Base-by-base conservation (phyloP, 2,797 vertebrate species). In the Epinephelus awoara region DNA sequence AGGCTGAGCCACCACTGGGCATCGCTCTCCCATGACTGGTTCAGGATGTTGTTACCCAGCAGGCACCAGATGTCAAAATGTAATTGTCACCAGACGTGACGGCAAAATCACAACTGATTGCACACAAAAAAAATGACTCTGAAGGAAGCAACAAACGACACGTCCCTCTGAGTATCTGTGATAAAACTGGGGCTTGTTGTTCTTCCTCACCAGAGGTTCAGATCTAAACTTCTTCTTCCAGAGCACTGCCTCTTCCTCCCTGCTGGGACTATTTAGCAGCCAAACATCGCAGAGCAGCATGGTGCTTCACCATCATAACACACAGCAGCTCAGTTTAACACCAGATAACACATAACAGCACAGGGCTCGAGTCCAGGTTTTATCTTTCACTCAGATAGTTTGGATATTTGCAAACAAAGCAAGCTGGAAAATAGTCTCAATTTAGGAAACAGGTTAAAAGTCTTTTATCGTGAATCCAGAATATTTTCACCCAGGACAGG, bases 231-330 rank as follows among this genome's bases (percentile, higher is more conserved):
- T 66, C 17, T 17, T 42, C 49, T 27, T 42, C 27, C 72, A 68
- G 49, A 61, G 5, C 18, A 1, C 27, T 40, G 38, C 29, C 17
- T 50, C 55, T 0, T 59, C 55, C 27, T 54, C 40, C 67, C 40
- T 38, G 46, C 68, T 25, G 61, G 56, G 50, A 27, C 27, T 21
- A 29, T 64, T 63, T 19, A 40, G 6, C 68, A 59, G 50, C 29
- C 17, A 55, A 21, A 69, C 66, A 40, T 56, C 62, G 59, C 25
- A 49, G 4, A 67, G 27, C 62, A 79, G 27, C 49, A 21, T 1
- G 21, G 42, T 17, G 34, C 40, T 42, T 13, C 57, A 42, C 10
- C 57, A 42, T 8, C 18, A 21, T 1, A 7, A 27, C 29, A 40
- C 46, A 2, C 2, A 13, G 27, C 47, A 11, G 19, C n/a, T 57